A percentile compares a stretch with the other conserved stretches of the same genome.
These are phyloP conservation scores for Centropristis striata DNA, from an alignment of 2,113 vertebrate genomes.

Conservation along the genomic window DNA sequence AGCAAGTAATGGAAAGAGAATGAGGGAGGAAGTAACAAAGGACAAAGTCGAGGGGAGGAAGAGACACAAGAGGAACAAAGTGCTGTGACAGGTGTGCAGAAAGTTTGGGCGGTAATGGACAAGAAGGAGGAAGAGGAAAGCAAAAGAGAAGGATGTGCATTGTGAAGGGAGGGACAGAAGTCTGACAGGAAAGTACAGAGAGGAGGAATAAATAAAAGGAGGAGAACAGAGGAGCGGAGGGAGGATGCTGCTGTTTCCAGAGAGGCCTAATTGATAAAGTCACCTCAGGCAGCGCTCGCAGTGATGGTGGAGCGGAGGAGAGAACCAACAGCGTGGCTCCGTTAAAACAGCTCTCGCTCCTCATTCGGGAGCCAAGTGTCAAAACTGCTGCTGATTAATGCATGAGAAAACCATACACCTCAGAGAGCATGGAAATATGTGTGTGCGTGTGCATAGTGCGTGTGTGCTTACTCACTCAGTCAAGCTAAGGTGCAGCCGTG, in stretches of 20 bases:
- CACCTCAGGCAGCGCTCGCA: conserved; percentile 61
- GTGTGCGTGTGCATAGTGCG: conserved; percentile 22
- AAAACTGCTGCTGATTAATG: conserved; percentile 80
- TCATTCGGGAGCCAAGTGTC: conserved; percentile 66
- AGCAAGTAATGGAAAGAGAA: background rate
- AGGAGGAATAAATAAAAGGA: conserved; percentile 24
- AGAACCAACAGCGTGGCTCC: conserved; percentile 45
- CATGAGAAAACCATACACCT: conserved; percentile 66
- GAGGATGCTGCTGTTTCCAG: conserved; percentile 38
- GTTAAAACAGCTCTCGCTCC: conserved; percentile 48
- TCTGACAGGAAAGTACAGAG: background rate
- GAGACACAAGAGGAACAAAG: background rate
- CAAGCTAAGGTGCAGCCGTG: conserved; percentile 51
- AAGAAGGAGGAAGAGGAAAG: background rate
- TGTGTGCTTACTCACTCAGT: conserved; percentile 24
- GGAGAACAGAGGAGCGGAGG: conserved; percentile 8
- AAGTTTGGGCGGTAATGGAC: background rate
- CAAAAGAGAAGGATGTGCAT: background rate
- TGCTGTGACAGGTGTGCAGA: background rate
- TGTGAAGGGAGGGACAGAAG: background rate
- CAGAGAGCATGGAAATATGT: conserved; percentile 29
- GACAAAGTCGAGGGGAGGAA: background rate
- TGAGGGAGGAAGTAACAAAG: background rate
- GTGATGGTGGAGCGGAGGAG: conserved; percentile 39
- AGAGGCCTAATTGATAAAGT: conserved; percentile 76